Evolutionary conservation across 2,888 invertebrate genomes (phyloP).

Genomic region (Hecatera dysodea): DNA sequence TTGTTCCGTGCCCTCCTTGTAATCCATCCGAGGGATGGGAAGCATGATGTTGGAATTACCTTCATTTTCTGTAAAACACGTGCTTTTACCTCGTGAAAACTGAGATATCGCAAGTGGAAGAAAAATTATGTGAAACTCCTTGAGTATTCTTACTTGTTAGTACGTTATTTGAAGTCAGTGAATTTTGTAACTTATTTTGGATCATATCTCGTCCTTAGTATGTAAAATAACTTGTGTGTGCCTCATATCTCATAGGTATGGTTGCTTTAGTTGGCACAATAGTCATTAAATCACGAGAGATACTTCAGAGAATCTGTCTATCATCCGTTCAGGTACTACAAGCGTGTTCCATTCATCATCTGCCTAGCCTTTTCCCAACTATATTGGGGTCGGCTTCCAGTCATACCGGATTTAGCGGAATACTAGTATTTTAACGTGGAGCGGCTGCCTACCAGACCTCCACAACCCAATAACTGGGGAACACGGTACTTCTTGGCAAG

Average conservation of each 20-base stretch:
- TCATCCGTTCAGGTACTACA: conserved; percentile 1
- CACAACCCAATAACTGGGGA: no score
- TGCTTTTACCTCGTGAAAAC: conserved; percentile 1
- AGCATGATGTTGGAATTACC: conserved; percentile 5
- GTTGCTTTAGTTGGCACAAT: conserved; percentile 21
- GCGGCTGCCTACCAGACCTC: no score
- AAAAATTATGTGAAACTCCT: neutral
- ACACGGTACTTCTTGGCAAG: no score
- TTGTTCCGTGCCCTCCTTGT: neutral
- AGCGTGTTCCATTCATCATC: conserved; percentile 26
- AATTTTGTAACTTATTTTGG: no score
- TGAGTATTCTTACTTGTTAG: neutral
- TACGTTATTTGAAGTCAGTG: neutral
- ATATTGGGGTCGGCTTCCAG: no score
- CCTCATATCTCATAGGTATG: conserved; percentile 12
- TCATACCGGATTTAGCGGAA: no score
- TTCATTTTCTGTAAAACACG: conserved; percentile 22
- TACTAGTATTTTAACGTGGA: no score
- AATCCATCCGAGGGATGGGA: neutral
- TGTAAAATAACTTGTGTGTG: neutral
- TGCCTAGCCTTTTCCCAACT: no score
- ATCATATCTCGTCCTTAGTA: neutral
- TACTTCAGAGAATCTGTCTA: neutral
- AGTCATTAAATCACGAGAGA: conserved; percentile 28
- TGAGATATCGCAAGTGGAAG: neutral